Evolutionary conservation across 1,140 invertebrate species (phyloP).

Genomic region (Ericerus pela): DNA sequence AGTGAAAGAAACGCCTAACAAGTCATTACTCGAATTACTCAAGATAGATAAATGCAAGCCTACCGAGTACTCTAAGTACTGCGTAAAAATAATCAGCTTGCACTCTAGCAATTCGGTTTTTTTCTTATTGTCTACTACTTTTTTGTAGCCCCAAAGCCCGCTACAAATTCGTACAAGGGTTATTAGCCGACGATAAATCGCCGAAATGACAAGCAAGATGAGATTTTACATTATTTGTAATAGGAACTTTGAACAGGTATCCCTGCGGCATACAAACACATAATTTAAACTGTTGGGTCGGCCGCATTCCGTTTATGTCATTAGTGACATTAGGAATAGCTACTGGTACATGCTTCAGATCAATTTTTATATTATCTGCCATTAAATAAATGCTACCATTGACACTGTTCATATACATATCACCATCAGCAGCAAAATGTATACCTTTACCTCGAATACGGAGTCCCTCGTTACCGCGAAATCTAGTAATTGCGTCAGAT

Average conservation of each 20-base stretch:
- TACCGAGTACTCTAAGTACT: too few species aligned
- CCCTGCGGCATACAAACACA: constrained; percentile 78
- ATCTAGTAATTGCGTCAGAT: constrained; percentile 29
- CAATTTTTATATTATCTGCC: constrained; percentile 49
- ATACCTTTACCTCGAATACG: constrained; percentile 45
- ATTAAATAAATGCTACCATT: constrained; percentile 60
- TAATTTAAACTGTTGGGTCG: constrained; percentile 53
- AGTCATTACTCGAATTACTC: too few species aligned
- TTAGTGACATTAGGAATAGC: constrained; percentile 25
- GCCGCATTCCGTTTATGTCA: background rate
- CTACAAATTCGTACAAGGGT: constrained; percentile 41
- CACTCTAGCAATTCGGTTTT: too few species aligned
- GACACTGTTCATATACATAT: constrained; percentile 58
- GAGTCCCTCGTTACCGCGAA: constrained; percentile 30
- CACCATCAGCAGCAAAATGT: constrained; percentile 55
- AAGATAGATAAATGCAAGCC: too few species aligned
- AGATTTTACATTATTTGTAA: constrained; percentile 37
- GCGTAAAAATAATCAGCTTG: too few species aligned
- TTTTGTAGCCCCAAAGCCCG: too few species aligned
- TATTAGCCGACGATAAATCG: constrained; percentile 35
- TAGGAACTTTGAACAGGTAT: constrained; percentile 58
- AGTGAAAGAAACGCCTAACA: too few species aligned
- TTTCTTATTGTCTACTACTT: too few species aligned
- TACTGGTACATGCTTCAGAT: constrained; percentile 55
- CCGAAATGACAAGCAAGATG: constrained; percentile 23